These are phyloP conservation scores for Homarus gammarus DNA, from an alignment of 2,888 invertebrate species.

Conservation along the genomic window DNA sequence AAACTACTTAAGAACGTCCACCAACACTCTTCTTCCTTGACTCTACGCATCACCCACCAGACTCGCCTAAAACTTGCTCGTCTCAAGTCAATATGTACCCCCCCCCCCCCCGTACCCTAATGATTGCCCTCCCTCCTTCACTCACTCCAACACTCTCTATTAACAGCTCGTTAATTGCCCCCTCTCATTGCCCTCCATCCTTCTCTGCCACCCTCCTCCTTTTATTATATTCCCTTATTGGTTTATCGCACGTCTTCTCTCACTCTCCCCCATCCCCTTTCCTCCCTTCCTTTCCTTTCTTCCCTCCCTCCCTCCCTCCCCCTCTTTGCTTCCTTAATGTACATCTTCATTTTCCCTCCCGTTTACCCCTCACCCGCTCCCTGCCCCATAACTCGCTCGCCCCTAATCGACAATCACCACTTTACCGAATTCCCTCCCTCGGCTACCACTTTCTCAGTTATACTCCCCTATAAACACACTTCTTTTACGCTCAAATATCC, in stretches of 20 bases:
- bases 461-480: neutral
- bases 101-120: neutral
- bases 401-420: neutral
- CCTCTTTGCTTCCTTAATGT: neutral
- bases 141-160: slow-evolving; percentile 24
- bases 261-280: neutral
- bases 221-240: neutral
- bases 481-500: neutral
- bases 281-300: neutral
- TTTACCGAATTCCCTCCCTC: neutral
- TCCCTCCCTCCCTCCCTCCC: neutral
- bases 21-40: too few species aligned
- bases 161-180: slow-evolving; percentile 31
- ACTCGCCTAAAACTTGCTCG: too few species aligned
- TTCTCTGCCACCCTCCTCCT: neutral
- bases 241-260: neutral
- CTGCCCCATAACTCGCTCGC: neutral
- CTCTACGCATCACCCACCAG: too few species aligned
- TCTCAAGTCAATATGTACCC: too few species aligned
- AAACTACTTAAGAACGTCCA: too few species aligned
- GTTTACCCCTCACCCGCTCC: slow-evolving; percentile 6
- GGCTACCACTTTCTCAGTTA: neutral
- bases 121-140: slow-evolving; percentile 1
- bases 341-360: neutral
- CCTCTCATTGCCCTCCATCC: neutral